A percentile compares a stretch with the other conserved stretches of the same genome.
These are phyloP conservation scores for Saccostrea glomerata DNA, from an alignment of 1,140 invertebrate genomes.

Conservation along the genomic window DNA sequence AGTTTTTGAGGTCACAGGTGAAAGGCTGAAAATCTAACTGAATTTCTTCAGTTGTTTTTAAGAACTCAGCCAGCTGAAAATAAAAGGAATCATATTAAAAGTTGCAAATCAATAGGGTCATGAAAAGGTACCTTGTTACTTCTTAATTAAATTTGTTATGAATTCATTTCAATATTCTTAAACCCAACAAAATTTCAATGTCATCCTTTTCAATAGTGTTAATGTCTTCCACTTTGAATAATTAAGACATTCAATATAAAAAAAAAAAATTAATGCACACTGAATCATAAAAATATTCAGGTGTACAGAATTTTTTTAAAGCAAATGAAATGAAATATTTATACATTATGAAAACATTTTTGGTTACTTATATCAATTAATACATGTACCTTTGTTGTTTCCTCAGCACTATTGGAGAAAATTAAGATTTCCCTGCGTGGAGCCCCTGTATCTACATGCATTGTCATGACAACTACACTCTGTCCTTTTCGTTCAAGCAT, in stretches of 20 bases:
- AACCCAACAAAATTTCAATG: no score
- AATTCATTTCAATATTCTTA: no score
- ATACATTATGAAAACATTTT: no score
- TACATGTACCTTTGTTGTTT: constrained; percentile 29
- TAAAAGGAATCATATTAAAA: not conserved
- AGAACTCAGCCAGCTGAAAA: constrained; percentile 66
- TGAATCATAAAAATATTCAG: no score
- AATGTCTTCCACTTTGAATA: no score
- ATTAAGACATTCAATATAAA: no score
- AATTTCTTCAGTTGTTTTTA: constrained; percentile 61
- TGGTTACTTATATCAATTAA: not conserved
- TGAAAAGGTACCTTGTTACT: not conserved
- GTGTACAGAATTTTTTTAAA: no score
- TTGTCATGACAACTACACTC: constrained; percentile 69
- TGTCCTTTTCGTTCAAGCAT: constrained; percentile 50
- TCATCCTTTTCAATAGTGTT: no score
- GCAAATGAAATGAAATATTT: no score
- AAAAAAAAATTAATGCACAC: no score
- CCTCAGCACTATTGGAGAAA: not conserved
- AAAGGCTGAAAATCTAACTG: constrained; percentile 62
- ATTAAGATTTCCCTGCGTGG: constrained; percentile 16
- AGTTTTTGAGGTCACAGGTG: constrained; percentile 51
- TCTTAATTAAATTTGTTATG: no score
- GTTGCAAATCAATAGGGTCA: not conserved
- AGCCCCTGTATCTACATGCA: constrained; percentile 3